Evolutionary conservation across 2,888 invertebrate genomes (phyloP).

Genomic region (Campoletis raptor): DNA sequence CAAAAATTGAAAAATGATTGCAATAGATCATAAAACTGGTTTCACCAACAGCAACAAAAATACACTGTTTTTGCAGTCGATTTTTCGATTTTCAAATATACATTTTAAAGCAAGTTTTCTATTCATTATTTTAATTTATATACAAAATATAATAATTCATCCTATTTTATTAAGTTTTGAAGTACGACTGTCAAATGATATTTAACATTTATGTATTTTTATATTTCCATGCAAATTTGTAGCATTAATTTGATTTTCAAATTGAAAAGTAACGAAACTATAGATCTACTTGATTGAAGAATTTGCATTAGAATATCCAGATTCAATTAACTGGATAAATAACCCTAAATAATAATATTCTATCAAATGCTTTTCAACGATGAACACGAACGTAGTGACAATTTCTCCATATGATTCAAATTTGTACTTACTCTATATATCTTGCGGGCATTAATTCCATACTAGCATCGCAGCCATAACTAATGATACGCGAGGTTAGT

Average conservation of each 20-base stretch:
- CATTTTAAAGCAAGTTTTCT: background rate
- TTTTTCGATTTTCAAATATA: background rate
- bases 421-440: conserved; percentile 4
- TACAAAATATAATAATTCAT: background rate
- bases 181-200: background rate
- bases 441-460: conserved; percentile 9
- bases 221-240: background rate
- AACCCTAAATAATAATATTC: background rate
- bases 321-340: background rate
- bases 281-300: background rate
- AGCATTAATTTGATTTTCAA: background rate
- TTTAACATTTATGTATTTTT: background rate
- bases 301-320: background rate
- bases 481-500: conserved; percentile 25
- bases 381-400: background rate
- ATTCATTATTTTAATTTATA: background rate
- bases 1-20: too few relatives aligned
- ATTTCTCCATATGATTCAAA: background rate
- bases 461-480: conserved; percentile 24
- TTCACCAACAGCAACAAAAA: too few relatives aligned
- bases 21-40: too few relatives aligned
- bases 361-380: background rate
- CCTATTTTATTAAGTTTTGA: background rate
- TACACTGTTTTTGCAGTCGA: too few relatives aligned
- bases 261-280: background rate